Evolutionary conservation across 1,140 invertebrate species (phyloP).

Genomic region (Ceratina japonica): DNA sequence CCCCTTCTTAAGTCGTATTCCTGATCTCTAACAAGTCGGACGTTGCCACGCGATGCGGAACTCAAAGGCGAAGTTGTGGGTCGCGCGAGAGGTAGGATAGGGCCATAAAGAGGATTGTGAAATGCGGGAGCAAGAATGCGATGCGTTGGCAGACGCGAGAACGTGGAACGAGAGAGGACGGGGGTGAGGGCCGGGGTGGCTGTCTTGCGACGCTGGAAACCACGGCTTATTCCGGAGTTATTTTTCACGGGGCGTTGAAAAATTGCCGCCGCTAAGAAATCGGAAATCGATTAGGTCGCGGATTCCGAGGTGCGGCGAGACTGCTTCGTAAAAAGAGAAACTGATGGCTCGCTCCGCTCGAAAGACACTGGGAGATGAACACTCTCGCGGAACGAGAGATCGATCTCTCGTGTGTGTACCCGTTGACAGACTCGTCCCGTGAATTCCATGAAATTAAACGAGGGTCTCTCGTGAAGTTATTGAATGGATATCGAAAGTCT

Average conservation of each 20-base stretch:
- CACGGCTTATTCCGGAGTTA: constrained; percentile 70
- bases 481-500: too few species aligned
- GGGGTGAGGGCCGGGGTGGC: constrained; percentile 26
- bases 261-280: constrained; percentile 72
- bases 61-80: background rate
- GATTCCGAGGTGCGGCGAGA: constrained; percentile 45
- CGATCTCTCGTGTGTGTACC: constrained; percentile 33
- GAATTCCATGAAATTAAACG: constrained; percentile 21
- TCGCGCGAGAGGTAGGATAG: background rate
- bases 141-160: background rate
- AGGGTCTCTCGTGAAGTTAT: too few species aligned
- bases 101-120: background rate
- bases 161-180: constrained; percentile 26
- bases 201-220: constrained; percentile 49
- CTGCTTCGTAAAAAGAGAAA: constrained; percentile 42
- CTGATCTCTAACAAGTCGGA: too few species aligned
- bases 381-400: constrained; percentile 34
- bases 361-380: constrained; percentile 46
- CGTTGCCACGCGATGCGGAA: background rate
- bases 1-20: too few species aligned
- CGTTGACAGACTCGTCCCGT: constrained; percentile 39
- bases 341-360: constrained; percentile 46
- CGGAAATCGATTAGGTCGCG: constrained; percentile 74
- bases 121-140: background rate
- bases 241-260: constrained; percentile 74